These are phyloP conservation scores for Aspidapion aeneum DNA, from an alignment of 2,888 invertebrate genomes.

Conservation along the genomic window DNA sequence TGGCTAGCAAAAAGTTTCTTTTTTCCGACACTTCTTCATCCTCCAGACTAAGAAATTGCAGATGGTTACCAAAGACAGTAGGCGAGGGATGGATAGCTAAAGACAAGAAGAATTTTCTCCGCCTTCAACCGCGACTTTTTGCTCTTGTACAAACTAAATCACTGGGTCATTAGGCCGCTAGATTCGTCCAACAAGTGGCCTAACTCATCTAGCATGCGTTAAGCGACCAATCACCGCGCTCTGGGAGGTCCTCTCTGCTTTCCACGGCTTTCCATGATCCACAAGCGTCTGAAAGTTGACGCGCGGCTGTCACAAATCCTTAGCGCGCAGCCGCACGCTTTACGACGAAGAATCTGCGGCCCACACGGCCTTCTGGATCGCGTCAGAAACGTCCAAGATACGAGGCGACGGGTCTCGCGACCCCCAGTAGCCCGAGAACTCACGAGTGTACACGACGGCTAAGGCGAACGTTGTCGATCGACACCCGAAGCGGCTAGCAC, in stretches of 20 bases:
- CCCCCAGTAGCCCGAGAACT: not conserved
- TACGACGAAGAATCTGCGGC: not conserved
- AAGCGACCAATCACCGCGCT: not conserved
- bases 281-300: not conserved
- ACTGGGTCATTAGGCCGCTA: not conserved
- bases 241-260: not conserved
- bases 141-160: not conserved
- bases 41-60: too few species aligned
- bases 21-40: too few species aligned
- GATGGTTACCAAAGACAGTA: too few species aligned
- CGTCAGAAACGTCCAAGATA: not conserved
- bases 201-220: not conserved
- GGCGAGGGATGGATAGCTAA: not conserved
- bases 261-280: not conserved
- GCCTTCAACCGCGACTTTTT: not conserved
- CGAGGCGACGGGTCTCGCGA: not conserved
- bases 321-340: not conserved
- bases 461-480: not conserved
- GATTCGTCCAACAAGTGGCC: not conserved
- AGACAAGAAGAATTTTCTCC: not conserved
- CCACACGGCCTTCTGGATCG: not conserved
- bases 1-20: too few species aligned
- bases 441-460: not conserved
- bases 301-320: not conserved
- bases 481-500: not conserved